These are phyloP conservation scores for Lutraria rhynchaena DNA, from an alignment of 1,140 invertebrate species.

Conservation along the genomic window DNA sequence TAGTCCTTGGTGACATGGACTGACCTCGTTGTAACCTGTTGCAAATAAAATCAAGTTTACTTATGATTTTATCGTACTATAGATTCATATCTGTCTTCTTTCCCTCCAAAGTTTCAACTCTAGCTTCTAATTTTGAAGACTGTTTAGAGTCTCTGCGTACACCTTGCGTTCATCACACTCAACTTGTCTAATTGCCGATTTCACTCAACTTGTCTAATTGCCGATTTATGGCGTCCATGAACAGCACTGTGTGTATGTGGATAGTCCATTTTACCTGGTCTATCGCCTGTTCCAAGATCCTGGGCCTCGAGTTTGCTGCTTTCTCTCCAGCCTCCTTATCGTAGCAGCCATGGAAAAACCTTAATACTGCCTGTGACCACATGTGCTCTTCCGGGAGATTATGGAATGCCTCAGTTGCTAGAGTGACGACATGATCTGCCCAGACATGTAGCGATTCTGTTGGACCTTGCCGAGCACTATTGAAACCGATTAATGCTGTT, in stretches of 20 bases:
- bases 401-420: neutral
- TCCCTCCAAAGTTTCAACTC: neutral
- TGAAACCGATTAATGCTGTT: constrained; percentile 23
- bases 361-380: neutral
- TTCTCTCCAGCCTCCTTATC: constrained; percentile 13
- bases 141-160: too few relatives aligned
- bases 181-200: too few relatives aligned
- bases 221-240: neutral
- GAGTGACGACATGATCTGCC: constrained; percentile 2
- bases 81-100: neutral
- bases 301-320: neutral
- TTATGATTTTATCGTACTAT: neutral
- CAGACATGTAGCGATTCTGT: constrained; percentile 10
- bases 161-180: too few relatives aligned
- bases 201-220: neutral
- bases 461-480: neutral
- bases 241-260: constrained; percentile 5
- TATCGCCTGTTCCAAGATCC: constrained; percentile 11
- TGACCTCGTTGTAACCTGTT: neutral
- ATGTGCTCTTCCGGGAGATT: neutral
- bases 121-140: neutral
- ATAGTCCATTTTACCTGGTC: constrained; percentile 32
- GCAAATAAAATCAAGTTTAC: neutral
- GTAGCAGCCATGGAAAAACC: constrained; percentile 1
- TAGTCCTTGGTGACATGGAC: neutral